Evolutionary conservation across 2,888 invertebrate species (phyloP).

Genomic region (Mesorhabditis spiculigera): DNA sequence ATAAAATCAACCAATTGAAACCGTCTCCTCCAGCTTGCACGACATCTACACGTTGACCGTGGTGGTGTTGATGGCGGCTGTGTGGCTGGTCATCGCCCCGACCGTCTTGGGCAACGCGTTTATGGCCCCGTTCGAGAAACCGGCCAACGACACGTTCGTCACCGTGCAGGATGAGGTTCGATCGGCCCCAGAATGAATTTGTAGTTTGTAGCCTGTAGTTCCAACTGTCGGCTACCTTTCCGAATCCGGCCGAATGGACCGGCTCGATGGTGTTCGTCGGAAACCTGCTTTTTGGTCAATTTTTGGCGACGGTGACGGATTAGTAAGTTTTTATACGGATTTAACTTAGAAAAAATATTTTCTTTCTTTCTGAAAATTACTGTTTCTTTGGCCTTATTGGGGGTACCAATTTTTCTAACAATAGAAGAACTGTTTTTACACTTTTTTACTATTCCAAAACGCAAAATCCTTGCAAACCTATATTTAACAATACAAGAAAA

Average conservation of each 20-base stretch:
- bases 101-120: neutral
- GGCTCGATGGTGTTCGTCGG: conserved; percentile 2
- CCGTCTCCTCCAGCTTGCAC: neutral
- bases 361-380: too few species aligned
- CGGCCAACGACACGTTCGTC: neutral
- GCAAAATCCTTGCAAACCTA: too few species aligned
- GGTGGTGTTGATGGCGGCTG: neutral
- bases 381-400: too few species aligned
- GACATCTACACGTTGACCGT: neutral
- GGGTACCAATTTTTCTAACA: too few species aligned
- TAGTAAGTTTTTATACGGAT: neutral
- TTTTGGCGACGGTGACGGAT: neutral
- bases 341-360: too few species aligned
- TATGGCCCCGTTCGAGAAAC: neutral
- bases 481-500: too few species aligned
- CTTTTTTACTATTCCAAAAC: too few species aligned
- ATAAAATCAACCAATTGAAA: too few species aligned
- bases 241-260: conserved; percentile 5
- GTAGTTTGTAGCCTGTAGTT: neutral
- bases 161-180: neutral
- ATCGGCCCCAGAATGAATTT: neutral
- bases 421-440: too few species aligned
- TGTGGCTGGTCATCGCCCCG: neutral
- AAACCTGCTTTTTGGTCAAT: neutral
- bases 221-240: neutral